Evolutionary conservation across 2,888 invertebrate genomes (phyloP), one percentile per base, ranked within the genome.

Genomic region (Apotomis turbidana): DNA sequence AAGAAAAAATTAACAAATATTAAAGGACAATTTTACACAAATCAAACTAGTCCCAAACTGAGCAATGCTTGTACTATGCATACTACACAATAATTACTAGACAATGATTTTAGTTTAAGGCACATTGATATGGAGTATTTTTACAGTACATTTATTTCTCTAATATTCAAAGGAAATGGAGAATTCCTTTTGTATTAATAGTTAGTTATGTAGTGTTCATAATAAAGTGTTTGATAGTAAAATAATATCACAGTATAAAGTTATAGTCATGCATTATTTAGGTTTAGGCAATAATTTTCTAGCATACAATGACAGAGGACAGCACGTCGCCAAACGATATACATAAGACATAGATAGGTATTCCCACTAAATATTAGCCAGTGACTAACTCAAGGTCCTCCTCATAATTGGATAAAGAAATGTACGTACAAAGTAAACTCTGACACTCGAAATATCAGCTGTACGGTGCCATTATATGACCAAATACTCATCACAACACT

Each of bases 361-460:
- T 46, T 36, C 46, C 36, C 8, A 46, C 57, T 66, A 66, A 66
- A 66, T 66, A 66, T 66, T 64, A 55, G 64, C 54, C 66, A 55
- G 55, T 15, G 13, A 69, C 27, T 55, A 62, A 51, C 15, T 57
- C 55, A 69, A 69, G 62, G 62, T 15, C 38, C 55, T 49, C 38
- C 41, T 36, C 36, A 12, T 69, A 69, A 69, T 69, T 69, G 62
- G 62, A 69, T 69, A 27, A 60, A 52, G 67, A 52, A 68, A 68
- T 41, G 15, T 68, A 68, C 51, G 52, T 69, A 57, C 69, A 46
- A 57, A 38, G 46, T 62, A 69, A 57, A 57, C 69, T 69, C 61
- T 69, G 62, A 41, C 66, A 66, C 55, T 55, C 15, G 13, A 38
- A 62, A 57, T 55, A 55, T 46, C 66, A 66, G 55, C 55, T 57